Percentiles rank a stretch among this genome's conserved stretches.
phyloP scores from a whole-genome alignment of 2,797 vertebrate species.

The Anas bernieri region DNA sequence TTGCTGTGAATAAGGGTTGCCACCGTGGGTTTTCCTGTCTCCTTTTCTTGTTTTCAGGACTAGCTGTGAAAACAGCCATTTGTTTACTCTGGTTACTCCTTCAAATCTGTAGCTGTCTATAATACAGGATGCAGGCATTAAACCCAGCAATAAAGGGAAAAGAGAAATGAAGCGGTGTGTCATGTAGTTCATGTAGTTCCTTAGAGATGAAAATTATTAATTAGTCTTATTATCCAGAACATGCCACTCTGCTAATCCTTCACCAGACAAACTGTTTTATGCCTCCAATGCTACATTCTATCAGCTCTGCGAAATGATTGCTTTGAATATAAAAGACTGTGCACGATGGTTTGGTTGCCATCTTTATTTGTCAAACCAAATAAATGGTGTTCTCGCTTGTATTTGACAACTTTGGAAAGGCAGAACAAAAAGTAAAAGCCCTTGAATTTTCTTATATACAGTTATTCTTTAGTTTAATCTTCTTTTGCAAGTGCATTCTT shows the following conservation, averaged over 20 bases:
- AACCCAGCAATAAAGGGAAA: background rate
- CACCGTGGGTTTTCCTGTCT: background rate
- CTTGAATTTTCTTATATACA: slow-evolving; percentile 31
- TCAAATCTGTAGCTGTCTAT: background rate
- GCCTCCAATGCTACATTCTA: background rate
- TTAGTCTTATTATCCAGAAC: slow-evolving; percentile 61
- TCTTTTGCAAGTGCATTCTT: background rate
- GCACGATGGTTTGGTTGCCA: background rate
- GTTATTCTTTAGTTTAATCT: slow-evolving; percentile 40
- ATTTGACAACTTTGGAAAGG: background rate
- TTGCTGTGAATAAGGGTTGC: too few relatives aligned
- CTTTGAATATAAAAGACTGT: background rate
- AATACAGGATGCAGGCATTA: background rate
- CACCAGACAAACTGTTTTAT: background rate
- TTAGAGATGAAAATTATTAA: slow-evolving; percentile 58
- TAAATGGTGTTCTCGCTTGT: background rate
- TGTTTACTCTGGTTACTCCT: background rate
- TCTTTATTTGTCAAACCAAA: slow-evolving; percentile 38
- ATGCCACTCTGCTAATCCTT: slow-evolving; percentile 54
- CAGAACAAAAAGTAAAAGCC: background rate
- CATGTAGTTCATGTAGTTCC: background rate
- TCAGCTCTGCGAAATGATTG: slow-evolving; percentile 29
- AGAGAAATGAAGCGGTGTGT: background rate
- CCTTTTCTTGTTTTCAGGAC: too few relatives aligned
- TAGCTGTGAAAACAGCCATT: background rate